Percentiles rank a stretch among this genome's conserved stretches.
Conservation (phyloP, 2,888 invertebrate species). For the Mylabris sibirica region DNA sequence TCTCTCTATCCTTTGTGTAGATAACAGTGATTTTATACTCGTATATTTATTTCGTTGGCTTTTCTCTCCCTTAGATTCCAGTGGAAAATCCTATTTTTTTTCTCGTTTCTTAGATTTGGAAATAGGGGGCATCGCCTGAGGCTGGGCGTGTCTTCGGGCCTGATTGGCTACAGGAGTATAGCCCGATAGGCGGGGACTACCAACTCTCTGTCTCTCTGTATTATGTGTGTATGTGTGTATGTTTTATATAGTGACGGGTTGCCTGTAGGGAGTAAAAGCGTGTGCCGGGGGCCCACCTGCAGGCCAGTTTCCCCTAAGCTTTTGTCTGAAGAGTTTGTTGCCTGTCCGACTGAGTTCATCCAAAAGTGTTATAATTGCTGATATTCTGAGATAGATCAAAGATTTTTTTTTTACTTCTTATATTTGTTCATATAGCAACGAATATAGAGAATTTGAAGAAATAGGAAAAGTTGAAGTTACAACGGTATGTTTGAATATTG, state of each 20-base stretch:
- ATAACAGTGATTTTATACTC: not conserved
- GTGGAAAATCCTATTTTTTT: not conserved
- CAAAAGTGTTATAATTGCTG: not conserved
- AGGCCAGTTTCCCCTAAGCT: conserved; percentile 57
- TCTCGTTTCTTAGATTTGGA: not conserved
- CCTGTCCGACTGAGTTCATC: conserved; percentile 23
- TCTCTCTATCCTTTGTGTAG: not conserved
- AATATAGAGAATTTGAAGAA: not conserved
- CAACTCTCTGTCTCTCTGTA: not conserved
- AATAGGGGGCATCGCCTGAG: conserved; percentile 51
- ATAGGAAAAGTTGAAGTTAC: no score
- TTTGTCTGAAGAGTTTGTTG: conserved; percentile 45
- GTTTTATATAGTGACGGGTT: conserved; percentile 31
- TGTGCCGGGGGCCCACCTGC: conserved; percentile 54
- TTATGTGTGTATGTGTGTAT: not conserved
- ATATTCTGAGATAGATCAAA: not conserved
- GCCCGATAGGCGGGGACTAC: conserved; percentile 53
- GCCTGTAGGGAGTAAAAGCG: conserved; percentile 45
- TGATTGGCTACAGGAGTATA: conserved; percentile 54
- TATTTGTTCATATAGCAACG: not conserved
- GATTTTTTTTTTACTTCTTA: no score
- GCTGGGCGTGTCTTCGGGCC: conserved; percentile 58
- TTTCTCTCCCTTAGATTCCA: not conserved
- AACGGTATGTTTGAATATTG: not conserved
- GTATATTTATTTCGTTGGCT: not conserved